Evolutionary conservation across 1,140 invertebrate species (phyloP).

Genomic region (Panulirus ornatus): DNA sequence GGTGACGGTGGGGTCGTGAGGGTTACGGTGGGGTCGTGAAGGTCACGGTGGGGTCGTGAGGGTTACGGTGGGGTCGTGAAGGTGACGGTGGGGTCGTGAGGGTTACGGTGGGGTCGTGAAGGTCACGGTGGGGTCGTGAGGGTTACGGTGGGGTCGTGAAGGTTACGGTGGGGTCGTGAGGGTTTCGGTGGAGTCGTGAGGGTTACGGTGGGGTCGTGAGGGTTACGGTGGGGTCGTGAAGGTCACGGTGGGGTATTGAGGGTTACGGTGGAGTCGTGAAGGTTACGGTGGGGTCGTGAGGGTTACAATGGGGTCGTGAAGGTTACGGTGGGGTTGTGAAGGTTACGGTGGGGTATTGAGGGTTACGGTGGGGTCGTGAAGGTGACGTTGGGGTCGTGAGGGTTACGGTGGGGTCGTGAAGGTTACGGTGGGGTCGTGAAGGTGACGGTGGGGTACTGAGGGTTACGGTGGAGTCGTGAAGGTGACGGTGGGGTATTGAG

Average conservation of each 20-base stretch:
- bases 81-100: background rate
- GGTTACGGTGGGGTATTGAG: background rate
- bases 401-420: background rate
- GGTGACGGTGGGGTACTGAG: background rate
- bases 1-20: background rate
- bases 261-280: background rate
- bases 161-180: slow-evolving; percentile 7
- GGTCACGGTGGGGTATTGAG: background rate
- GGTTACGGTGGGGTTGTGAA: background rate
- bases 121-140: no score
- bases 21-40: background rate
- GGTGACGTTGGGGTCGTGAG: background rate
- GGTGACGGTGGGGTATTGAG: no score
- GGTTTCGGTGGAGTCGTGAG: background rate
- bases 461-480: no score
- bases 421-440: background rate
- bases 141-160: no score
- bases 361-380: background rate
- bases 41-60: background rate
- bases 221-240: background rate
- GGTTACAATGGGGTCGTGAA: background rate
- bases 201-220: background rate
- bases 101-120: background rate
- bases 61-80: background rate
- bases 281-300: background rate